A percentile compares a stretch with the other conserved stretches of the same genome.
phyloP scores from a whole-genome alignment of 2,888 invertebrate species.

The Tridacna gigas region DNA sequence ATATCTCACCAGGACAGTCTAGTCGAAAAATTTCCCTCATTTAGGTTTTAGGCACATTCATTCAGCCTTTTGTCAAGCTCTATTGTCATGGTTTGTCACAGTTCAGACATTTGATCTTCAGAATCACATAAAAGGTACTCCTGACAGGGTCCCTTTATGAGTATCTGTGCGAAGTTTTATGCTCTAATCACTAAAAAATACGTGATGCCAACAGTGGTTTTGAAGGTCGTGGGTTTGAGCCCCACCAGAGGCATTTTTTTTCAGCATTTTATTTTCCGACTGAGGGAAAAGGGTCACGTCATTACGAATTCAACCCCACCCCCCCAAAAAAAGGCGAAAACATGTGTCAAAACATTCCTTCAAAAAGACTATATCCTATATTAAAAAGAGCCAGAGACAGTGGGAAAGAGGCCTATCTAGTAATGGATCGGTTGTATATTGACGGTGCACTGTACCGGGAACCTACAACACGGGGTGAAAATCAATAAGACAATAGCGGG shows the following conservation, averaged over 20 bases:
- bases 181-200: not conserved
- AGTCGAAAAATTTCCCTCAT: constrained; percentile 59
- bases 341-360: no score
- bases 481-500: not conserved
- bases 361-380: not conserved
- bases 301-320: no score
- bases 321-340: no score
- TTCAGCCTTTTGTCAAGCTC: constrained; percentile 52
- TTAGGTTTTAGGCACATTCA: constrained; percentile 54
- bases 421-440: not conserved
- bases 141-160: not conserved
- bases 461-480: not conserved
- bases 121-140: constrained; percentile 57
- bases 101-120: constrained; percentile 25
- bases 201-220: no score
- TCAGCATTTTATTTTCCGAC: no score
- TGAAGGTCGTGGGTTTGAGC: no score
- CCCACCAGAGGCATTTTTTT: no score
- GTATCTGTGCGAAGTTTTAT: not conserved
- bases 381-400: not conserved
- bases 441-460: not conserved
- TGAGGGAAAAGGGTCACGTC: no score
- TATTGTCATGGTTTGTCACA: constrained; percentile 62
- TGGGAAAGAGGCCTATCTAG: not conserved
- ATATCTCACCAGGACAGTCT: constrained; percentile 62